A percentile compares a stretch with the other conserved stretches of the same genome.
Evolutionary conservation across 2,797 vertebrate species (phyloP).

Genomic region (Notolepis coatsorum): DNA sequence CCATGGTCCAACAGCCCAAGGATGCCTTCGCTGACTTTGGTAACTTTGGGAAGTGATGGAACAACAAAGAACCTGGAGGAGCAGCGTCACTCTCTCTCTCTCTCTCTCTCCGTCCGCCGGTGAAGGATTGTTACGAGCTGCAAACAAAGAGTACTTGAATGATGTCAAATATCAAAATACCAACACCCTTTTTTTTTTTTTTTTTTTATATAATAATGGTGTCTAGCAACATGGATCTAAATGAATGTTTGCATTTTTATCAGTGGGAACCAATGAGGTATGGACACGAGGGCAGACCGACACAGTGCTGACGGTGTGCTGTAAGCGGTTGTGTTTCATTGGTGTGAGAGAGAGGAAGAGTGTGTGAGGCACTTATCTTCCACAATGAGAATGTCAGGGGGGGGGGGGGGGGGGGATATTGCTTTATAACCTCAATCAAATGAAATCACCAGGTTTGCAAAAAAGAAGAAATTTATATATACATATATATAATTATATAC

Average conservation of each 20-base stretch:
- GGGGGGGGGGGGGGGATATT: conserved; percentile 38
- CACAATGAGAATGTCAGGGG: conserved; percentile 49
- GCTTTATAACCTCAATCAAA: conserved; percentile 76
- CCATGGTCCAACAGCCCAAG: conserved; percentile 88
- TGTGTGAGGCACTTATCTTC: conserved; percentile 37
- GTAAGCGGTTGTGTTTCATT: conserved; percentile 26
- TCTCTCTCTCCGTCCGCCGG: conserved; percentile 66
- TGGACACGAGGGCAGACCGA: conserved; percentile 36
- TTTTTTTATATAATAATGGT: conserved; percentile 37
- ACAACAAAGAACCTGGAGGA: conserved; percentile 68
- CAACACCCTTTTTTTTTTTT: conserved; percentile 52
- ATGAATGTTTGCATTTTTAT: conserved; percentile 58
- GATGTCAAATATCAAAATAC: conserved; percentile 73
- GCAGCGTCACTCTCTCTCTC: conserved; percentile 59
- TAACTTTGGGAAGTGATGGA: conserved; percentile 97
- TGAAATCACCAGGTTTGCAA: conserved; percentile 69
- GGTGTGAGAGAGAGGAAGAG: conserved; percentile 44
- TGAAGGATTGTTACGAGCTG: conserved; percentile 82
- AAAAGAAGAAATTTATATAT: conserved; percentile 30
- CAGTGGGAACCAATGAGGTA: conserved; percentile 73
- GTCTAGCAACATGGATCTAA: conserved; percentile 56
- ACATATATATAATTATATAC: conserved; percentile 42
- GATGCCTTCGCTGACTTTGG: conserved; percentile 99
- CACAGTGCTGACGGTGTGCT: conserved; percentile 36
- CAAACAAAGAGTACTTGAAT: conserved; percentile 88